Base-by-base conservation (phyloP, 2,113 vertebrate species). In the Pelusios castaneus region DNA sequence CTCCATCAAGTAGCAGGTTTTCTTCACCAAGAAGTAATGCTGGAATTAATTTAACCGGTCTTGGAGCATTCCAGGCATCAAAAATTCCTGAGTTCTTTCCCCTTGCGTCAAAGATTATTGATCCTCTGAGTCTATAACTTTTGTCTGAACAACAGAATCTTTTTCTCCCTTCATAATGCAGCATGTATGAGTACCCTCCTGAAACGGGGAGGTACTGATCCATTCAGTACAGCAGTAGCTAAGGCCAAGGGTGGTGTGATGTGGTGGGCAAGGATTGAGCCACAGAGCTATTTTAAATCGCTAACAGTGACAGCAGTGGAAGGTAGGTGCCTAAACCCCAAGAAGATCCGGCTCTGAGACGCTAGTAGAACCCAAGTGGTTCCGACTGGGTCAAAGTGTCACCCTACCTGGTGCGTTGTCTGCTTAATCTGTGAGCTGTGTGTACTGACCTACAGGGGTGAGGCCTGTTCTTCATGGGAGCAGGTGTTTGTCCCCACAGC, bases 121-220 rank as follows among this genome's bases (percentile, higher is more conserved):
- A 34, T 4, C 4, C 86, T 29, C 16, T 19, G 0, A 1, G n/a
- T n/a, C 31, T 14, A 19, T 2, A 8, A 8, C 2, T 0, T 2
- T 78, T 6, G 38, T 2, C 0, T 4, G 34, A 1, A 49, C 0
- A 0, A 82, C 34, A 41, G 0, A 9, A 3, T 31, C 51, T 38
- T 70, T 70, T 38, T 14, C 56, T 31, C 29, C 56, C 34, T 38
- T 38, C 4, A 0, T 80, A 2, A 16, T 1, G 4, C 5, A 1
- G 21, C 24, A 73, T 27, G 45, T 3, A 1, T 12, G 1, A 22
- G 2, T 1, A 6, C 16, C 17, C 54, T 24, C 5, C 19, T 12
- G 0, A 5, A 5, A 2, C 0, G 49, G 11, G 10, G 73, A 14
- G 12, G 73, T 16, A 41, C 22, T 41, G 12, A 16, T 27, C 25